phyloP scores from a whole-genome alignment of 1,140 invertebrate species.

The Medauroidea extradentata region DNA sequence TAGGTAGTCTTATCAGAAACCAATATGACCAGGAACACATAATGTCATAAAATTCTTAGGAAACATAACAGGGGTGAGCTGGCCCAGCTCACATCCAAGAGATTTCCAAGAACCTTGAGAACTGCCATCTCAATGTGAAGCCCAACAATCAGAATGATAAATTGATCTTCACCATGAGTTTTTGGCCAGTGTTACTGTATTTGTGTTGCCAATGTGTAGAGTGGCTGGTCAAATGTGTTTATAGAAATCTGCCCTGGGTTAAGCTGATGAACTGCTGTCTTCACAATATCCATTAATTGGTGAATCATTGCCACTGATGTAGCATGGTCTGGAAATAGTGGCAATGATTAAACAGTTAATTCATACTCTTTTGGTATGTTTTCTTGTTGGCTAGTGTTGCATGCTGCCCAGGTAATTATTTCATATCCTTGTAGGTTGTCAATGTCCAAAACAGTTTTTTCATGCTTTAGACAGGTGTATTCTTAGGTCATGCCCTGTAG shows the following conservation, averaged over 20 bases:
- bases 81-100: neutral
- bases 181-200: conserved; percentile 24
- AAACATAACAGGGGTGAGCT: too few species aligned
- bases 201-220: conserved; percentile 20
- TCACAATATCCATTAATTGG: neutral
- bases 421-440: neutral
- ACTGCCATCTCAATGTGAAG: conserved; percentile 1
- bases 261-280: neutral
- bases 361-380: neutral
- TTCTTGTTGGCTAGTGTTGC: neutral
- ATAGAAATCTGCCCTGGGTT: conserved; percentile 27
- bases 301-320: neutral
- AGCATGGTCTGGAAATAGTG: neutral
- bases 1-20: too few species aligned
- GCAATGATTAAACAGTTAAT: neutral
- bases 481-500: too few species aligned
- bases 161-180: neutral
- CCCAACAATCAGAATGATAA: neutral
- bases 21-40: too few species aligned
- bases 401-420: neutral
- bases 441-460: too few species aligned
- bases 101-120: conserved; percentile 5
- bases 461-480: too few species aligned
- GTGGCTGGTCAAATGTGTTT: conserved; percentile 23
- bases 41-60: too few species aligned